Conservation (phyloP, 1,140 invertebrate species). For the Araneus ventricosus region DNA sequence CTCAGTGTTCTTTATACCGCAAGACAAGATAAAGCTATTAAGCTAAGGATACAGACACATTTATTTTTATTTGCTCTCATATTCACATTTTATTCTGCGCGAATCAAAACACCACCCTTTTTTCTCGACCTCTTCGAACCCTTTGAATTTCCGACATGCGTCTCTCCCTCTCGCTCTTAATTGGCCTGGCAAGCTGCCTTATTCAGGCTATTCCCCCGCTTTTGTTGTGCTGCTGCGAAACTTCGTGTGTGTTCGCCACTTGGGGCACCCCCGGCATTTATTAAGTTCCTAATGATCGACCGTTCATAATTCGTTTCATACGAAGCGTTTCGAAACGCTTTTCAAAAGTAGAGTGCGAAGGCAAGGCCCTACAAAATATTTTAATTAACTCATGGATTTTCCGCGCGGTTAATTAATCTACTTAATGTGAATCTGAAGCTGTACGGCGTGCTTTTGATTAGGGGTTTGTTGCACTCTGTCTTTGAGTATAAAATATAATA, state of each 20-base stretch:
- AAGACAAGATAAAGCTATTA: no score
- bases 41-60: no score
- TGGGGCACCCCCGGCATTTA: conserved; percentile 24
- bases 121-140: neutral
- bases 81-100: neutral
- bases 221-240: neutral
- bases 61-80: neutral
- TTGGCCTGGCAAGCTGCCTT: neutral
- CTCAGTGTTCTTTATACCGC: no score
- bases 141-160: neutral
- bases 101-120: conserved; percentile 26
- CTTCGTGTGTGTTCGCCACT: conserved; percentile 42
- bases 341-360: conserved; percentile 10
- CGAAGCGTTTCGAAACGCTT: conserved; percentile 16
- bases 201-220: neutral
- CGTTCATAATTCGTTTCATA: conserved; percentile 35
- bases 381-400: conserved; percentile 42
- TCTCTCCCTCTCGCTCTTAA: neutral
- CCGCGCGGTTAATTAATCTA: neutral
- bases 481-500: neutral
- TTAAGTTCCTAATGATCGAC: conserved; percentile 32
- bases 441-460: neutral
- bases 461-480: neutral
- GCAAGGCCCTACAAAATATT: neutral
- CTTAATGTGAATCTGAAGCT: neutral